phyloP scores from a whole-genome alignment of 1,140 invertebrate genomes.

The Phortica variegata region DNA sequence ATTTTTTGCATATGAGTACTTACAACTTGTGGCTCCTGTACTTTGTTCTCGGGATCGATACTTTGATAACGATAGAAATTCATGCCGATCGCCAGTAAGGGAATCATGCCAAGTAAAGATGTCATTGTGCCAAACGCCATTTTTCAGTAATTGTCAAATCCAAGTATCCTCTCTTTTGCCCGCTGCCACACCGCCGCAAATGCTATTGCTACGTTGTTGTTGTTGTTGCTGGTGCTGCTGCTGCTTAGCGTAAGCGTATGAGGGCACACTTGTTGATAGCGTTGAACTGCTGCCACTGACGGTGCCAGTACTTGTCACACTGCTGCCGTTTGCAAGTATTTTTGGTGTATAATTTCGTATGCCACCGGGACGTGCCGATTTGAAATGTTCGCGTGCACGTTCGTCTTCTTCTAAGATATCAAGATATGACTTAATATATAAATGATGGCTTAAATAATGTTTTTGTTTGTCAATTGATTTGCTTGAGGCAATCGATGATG shows the following conservation, averaged over 20 bases:
- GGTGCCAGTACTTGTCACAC: background rate
- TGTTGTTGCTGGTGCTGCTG: constrained; percentile 2
- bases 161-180: constrained; percentile 44
- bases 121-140: constrained; percentile 56
- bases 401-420: constrained; percentile 60
- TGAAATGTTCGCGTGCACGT: constrained; percentile 53
- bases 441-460: constrained; percentile 62
- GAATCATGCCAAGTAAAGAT: constrained; percentile 72
- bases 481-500: constrained; percentile 49
- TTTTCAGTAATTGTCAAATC: constrained; percentile 58
- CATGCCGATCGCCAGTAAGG: constrained; percentile 75
- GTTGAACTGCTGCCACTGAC: constrained; percentile 5
- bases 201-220: constrained; percentile 6
- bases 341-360: constrained; percentile 70
- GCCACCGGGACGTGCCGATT: constrained; percentile 61
- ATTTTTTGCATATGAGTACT: too few relatives aligned
- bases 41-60: constrained; percentile 78
- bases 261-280: constrained; percentile 38
- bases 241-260: constrained; percentile 15
- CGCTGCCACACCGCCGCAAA: background rate
- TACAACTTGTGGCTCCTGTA: constrained; percentile 69
- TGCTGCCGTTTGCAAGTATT: constrained; percentile 59
- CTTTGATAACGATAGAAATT: constrained; percentile 79
- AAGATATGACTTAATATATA: constrained; percentile 64
- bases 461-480: constrained; percentile 61